Base-by-base conservation (phyloP, 2,113 vertebrate species). In the Corythaeola cristata region DNA sequence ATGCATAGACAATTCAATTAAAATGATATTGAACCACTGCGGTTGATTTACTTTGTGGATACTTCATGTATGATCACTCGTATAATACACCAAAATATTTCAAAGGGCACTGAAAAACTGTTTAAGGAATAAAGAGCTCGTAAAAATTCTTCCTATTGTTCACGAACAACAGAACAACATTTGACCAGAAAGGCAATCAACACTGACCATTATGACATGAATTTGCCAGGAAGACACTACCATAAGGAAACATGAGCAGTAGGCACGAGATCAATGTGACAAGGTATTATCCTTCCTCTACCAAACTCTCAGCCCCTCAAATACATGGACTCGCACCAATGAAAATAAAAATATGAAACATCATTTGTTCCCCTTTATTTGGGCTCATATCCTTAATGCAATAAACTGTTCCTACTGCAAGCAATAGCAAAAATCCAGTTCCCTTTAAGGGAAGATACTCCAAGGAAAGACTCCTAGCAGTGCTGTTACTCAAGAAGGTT, bases 1-100 rank as follows among this genome's bases (percentile, higher is more conserved):
- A 95, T 93, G 93, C 72, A 72, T n/a, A 87, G 90, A 80, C 89
- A 96, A 85, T 91, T 96, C 93, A 91, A 96, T 96, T 96, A 91
- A 96, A 93, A 95, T 47, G 33, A 64, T 97, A 97, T 96, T 90
- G 96, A 96, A 93, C 92, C 86, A 75, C 76, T 20, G 93, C 3
- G 4, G 63, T 84, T 96, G 96, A 96, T 95, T 94, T 95, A 89
- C 77, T 89, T 87, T 0, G 2, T 19, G 68, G 85, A 80, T 90
- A 58, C 23, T 58, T 66, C 74, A 66, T 47, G 53, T 95, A 79
- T 85, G 87, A 93, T 86, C 83, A 59, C 39, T 88, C 4, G 2
- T 82, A 93, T 68, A 95, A 87, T 28, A 68, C 71, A 85, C 23
- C 0, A 0, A 96, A 96, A 85, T 91, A 93, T 88, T 90, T 91